phyloP scores from a whole-genome alignment of 2,888 invertebrate species.

The Chalcis sispes region DNA sequence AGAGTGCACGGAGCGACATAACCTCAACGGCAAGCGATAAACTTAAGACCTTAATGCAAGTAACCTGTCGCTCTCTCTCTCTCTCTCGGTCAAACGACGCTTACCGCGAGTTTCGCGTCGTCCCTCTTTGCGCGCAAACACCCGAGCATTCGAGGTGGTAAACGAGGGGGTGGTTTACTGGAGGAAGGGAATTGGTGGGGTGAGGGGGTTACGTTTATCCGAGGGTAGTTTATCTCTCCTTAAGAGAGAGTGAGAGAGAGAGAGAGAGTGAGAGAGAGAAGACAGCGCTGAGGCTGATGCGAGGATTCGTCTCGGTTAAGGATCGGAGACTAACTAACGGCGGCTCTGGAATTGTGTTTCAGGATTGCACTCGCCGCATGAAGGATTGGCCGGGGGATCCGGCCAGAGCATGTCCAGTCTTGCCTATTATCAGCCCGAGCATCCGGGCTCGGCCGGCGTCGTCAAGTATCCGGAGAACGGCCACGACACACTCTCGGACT shows the following conservation, averaged over 20 bases:
- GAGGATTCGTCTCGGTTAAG: neutral
- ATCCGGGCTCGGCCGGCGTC: slow-evolving; percentile 75
- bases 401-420: slow-evolving; percentile 77
- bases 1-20: slow-evolving; percentile 49
- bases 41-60: slow-evolving; percentile 43
- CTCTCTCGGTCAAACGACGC: no score
- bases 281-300: neutral
- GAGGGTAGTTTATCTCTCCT: slow-evolving; percentile 47
- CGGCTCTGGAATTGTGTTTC: slow-evolving; percentile 55
- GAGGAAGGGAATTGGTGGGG: no score
- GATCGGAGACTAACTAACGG: slow-evolving; percentile 3
- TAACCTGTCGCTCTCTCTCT: no score
- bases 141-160: no score
- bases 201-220: slow-evolving; percentile 46
- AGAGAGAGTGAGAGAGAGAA: neutral
- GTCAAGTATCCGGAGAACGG: slow-evolving; percentile 89
- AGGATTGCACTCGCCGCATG: slow-evolving; percentile 78
- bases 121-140: no score
- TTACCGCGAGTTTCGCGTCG: no score
- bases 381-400: slow-evolving; percentile 77
- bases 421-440: slow-evolving; percentile 79
- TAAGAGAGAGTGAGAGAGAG: slow-evolving; percentile 9
- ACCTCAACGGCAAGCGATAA: slow-evolving; percentile 53
- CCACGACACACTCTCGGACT: slow-evolving; percentile 95
- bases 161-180: slow-evolving; percentile 69